Evolutionary conservation across 2,113 vertebrate genomes (phyloP).

Genomic region (Plectropomus leopardus): DNA sequence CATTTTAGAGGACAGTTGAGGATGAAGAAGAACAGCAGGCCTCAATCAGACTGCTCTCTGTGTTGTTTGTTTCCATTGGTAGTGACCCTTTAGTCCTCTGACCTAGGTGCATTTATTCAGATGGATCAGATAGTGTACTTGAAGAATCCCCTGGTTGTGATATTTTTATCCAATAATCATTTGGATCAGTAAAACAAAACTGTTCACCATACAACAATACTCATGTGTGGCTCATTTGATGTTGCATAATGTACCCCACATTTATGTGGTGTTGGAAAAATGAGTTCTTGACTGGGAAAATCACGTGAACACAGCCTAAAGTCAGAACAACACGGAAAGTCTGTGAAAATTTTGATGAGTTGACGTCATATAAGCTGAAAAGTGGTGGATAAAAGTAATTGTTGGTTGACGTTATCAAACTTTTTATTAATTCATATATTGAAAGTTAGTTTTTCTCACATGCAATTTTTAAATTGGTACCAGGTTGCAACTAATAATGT

Average conservation of each 20-base stretch:
- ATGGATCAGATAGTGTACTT: conserved; percentile 6
- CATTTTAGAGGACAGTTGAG: conserved; percentile 33
- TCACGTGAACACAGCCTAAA: too few relatives aligned
- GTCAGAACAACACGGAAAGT: too few relatives aligned
- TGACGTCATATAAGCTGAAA: too few relatives aligned
- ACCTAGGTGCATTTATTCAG: conserved; percentile 26
- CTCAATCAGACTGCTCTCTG: conserved; percentile 6
- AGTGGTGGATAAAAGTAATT: too few relatives aligned
- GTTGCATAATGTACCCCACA: conserved; percentile 13
- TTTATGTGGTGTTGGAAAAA: too few relatives aligned
- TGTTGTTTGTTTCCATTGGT: conserved; percentile 42
- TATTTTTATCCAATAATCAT: conserved; percentile 22
- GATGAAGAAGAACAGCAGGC: conserved; percentile 56
- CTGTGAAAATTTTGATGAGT: too few relatives aligned
- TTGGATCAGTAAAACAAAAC: conserved; percentile 21
- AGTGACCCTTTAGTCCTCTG: conserved; percentile 21
- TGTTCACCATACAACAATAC: conserved; percentile 14
- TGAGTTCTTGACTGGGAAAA: too few relatives aligned
- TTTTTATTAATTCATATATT: too few relatives aligned
- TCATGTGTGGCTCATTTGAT: conserved; percentile 24
- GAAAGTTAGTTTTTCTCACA: too few relatives aligned
- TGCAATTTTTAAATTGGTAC: too few relatives aligned
- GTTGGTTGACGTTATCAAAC: too few relatives aligned
- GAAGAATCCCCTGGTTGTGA: conserved; percentile 9
- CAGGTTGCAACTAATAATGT: too few relatives aligned